Evolutionary conservation across 2,113 vertebrate species (phyloP).

Genomic region (Glaucidium brasilianum): DNA sequence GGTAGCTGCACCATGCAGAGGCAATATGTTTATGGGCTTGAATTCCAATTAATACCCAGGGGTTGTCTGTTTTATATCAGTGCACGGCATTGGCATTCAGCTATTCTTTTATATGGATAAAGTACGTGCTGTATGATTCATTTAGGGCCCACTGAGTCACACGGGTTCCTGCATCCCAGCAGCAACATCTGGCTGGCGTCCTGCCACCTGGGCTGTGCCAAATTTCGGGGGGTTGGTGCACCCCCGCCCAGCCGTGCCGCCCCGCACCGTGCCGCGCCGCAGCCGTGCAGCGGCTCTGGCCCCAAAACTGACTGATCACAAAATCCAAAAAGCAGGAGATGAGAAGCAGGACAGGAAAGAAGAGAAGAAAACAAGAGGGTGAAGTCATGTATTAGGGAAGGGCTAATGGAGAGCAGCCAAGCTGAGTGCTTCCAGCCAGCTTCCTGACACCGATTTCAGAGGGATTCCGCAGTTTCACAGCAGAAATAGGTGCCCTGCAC

Average conservation of each 20-base stretch:
- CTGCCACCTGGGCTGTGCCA: fast-evolving
- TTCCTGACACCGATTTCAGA: not conserved
- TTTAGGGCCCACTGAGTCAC: not conserved
- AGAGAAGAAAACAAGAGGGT: not conserved
- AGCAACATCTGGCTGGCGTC: not conserved
- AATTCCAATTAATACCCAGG: not conserved
- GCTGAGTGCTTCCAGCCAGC: not conserved
- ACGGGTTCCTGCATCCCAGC: not conserved
- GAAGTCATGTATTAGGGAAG: not conserved
- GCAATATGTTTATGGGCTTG: not conserved
- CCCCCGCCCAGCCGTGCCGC: not conserved
- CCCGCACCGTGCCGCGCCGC: fast-evolving
- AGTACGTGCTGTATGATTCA: not conserved
- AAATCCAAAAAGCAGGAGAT: not conserved
- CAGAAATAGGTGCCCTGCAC: not conserved
- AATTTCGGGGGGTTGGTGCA: fast-evolving
- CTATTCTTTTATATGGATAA: not conserved
- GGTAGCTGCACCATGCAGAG: fast-evolving
- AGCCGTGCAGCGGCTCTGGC: fast-evolving
- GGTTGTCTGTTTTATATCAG: slow-evolving; percentile 10
- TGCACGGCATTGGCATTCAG: fast-evolving
- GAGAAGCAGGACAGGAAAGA: slow-evolving; percentile 11
- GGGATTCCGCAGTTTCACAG: fast-evolving
- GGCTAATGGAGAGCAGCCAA: slow-evolving; percentile 12
- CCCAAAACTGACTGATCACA: not conserved